These are phyloP conservation scores for Halcyon badia DNA, from an alignment of 2,797 vertebrate species.

Conservation along the genomic window DNA sequence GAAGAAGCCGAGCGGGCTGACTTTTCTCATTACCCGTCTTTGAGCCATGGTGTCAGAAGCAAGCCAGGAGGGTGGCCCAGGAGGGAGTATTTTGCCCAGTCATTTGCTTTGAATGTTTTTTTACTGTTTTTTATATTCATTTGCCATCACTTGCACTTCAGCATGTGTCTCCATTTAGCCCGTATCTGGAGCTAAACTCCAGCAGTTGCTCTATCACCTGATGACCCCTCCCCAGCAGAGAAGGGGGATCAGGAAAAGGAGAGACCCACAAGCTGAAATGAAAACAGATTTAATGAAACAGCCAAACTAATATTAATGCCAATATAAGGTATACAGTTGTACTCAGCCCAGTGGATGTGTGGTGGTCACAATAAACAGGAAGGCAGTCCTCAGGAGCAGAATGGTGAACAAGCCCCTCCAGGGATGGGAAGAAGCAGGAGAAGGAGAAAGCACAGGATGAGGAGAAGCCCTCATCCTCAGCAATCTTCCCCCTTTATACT, in stretches of 20 bases:
- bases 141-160: background rate
- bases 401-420: too few relatives aligned
- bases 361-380: background rate
- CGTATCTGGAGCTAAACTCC: background rate
- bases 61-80: background rate
- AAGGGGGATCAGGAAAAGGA: background rate
- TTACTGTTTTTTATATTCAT: accelerated
- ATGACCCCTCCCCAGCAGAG: too few relatives aligned
- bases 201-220: background rate
- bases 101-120: background rate
- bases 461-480: background rate
- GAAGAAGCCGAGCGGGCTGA: background rate
- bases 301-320: too few relatives aligned
- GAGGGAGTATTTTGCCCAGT: background rate
- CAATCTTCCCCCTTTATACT: background rate
- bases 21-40: background rate
- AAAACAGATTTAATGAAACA: background rate
- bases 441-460: background rate
- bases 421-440: background rate
- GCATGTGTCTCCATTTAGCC: background rate
- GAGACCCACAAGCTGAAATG: background rate
- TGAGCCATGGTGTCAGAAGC: background rate
- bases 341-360: background rate
- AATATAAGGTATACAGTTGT: background rate
- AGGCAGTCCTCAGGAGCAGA: background rate